Evolutionary conservation across 2,888 invertebrate species (phyloP).

Genomic region (Rhingia campestris): DNA sequence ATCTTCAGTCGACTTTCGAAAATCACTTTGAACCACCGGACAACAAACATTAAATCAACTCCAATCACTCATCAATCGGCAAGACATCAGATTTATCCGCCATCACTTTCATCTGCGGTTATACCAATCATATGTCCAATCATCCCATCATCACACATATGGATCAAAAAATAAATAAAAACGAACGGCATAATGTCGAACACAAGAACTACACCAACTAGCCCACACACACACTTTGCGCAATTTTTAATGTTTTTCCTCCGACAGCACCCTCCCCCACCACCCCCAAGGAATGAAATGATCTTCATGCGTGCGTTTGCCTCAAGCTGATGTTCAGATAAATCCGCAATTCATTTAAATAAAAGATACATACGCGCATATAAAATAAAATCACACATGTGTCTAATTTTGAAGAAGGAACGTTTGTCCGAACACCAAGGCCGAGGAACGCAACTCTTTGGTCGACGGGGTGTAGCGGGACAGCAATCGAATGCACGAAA

Average conservation of each 20-base stretch:
- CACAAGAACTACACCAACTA: slow-evolving; percentile 14
- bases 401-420: slow-evolving; percentile 29
- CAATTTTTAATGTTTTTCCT: slow-evolving; percentile 12
- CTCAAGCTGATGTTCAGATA: slow-evolving; percentile 26
- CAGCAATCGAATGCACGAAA: slow-evolving; percentile 37
- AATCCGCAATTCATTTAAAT: slow-evolving; percentile 49
- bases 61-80: not conserved
- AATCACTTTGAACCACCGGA: not conserved
- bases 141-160: slow-evolving; percentile 15
- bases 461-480: slow-evolving; percentile 1
- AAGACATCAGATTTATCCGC: not conserved
- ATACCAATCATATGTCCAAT: slow-evolving; percentile 29
- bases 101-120: slow-evolving; percentile 5
- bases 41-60: not conserved
- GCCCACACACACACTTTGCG: slow-evolving; percentile 20
- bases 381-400: slow-evolving; percentile 48
- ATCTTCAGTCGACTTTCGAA: too few relatives aligned
- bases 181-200: slow-evolving; percentile 52
- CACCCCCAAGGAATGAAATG: not conserved
- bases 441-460: slow-evolving; percentile 42
- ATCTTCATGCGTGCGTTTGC: slow-evolving; percentile 19
- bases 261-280: not conserved
- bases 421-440: slow-evolving; percentile 29
- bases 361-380: not conserved
- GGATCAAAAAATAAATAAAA: slow-evolving; percentile 46